Conservation (phyloP, 2,113 vertebrate genomes). For the Cariama cristata region DNA sequence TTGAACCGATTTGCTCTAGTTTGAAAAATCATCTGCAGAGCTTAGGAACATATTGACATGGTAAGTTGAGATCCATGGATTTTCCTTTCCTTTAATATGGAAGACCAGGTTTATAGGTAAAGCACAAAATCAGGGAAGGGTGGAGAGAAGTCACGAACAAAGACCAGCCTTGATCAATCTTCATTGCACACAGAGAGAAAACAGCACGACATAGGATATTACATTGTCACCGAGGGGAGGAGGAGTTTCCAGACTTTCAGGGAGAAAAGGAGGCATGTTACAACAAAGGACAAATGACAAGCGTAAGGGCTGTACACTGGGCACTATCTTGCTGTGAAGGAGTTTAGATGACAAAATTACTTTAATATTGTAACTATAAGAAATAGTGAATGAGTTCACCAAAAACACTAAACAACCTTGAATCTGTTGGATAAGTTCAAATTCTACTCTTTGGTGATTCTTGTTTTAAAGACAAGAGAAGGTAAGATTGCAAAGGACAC, state of each 20-base stretch:
- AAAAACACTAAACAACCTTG: background rate
- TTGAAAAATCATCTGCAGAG: background rate
- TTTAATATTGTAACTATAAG: background rate
- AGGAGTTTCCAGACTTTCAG: background rate
- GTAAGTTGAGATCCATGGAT: background rate
- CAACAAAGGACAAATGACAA: background rate
- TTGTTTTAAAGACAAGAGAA: conserved; percentile 5
- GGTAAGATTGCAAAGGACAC: conserved; percentile 18
- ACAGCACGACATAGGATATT: background rate
- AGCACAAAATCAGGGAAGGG: background rate
- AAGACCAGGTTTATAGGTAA: background rate
- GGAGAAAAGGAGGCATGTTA: background rate
- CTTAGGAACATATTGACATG: background rate
- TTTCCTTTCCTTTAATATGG: background rate
- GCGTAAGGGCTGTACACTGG: accelerated
- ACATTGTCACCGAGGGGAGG: accelerated
- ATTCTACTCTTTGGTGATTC: background rate
- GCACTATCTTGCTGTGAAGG: background rate
- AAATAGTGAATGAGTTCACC: background rate
- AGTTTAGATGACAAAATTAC: background rate
- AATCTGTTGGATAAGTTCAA: background rate
- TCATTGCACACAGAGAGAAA: background rate
- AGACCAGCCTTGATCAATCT: background rate
- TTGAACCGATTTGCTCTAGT: background rate
- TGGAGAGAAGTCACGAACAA: background rate